These are phyloP conservation scores for Tenthredo amoena DNA, from an alignment of 2,888 invertebrate species.

Conservation along the genomic window DNA sequence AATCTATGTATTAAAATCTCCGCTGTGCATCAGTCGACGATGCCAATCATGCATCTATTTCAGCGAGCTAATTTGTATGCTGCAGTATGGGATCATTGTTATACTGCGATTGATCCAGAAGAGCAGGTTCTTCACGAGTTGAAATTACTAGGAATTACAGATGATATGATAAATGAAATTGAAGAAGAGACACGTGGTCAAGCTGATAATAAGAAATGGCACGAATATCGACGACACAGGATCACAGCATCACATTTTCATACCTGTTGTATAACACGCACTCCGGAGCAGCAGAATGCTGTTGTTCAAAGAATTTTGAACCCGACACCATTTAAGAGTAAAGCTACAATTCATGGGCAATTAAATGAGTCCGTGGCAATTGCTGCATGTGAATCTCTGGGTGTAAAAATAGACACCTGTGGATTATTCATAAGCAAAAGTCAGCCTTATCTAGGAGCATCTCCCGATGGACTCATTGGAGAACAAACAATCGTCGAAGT, in stretches of 20 bases:
- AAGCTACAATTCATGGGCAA: background rate
- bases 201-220: constrained; percentile 28
- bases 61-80: constrained; percentile 52
- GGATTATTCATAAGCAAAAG: background rate
- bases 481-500: background rate
- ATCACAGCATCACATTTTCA: constrained; percentile 48
- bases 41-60: constrained; percentile 51
- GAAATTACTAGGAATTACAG: background rate
- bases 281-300: background rate
- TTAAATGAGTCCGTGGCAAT: background rate
- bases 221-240: constrained; percentile 17
- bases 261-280: background rate
- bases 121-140: constrained; percentile 22
- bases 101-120: constrained; percentile 24
- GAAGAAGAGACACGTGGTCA: constrained; percentile 42
- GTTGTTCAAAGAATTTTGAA: background rate
- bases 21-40: background rate
- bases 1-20: background rate
- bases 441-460: background rate
- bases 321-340: background rate
- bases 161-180: constrained; percentile 30
- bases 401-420: background rate
- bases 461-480: background rate
- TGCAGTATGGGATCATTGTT: constrained; percentile 50
- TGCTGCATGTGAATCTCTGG: background rate